Base-by-base conservation (phyloP, 1,140 invertebrate genomes). In the Carposina sasakii region DNA sequence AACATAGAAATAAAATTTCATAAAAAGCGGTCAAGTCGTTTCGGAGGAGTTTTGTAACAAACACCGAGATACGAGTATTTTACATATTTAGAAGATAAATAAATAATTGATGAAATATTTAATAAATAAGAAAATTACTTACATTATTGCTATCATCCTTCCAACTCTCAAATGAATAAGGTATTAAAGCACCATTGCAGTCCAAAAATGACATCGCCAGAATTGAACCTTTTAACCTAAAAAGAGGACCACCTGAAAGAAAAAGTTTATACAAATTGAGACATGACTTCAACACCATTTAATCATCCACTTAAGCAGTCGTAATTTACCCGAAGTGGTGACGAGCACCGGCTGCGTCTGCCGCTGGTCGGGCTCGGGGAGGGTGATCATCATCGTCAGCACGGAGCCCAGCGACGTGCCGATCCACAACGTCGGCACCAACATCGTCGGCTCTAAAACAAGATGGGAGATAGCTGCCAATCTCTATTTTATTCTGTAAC, bases 361-460 rank as follows among this genome's bases (percentile, higher is more conserved):
- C 70, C 96, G 87, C 64, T 95, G 92, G 66, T 92, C 91, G 51
- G 90, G 83, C 55, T 93, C 89, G 48, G 96, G 96, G 65, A 97
- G 89, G 73, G 90, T 94, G 63, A 98, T 91, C 75, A 93, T 91
- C 76, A 98, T 91, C 40, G 95, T 96, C 66, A 98, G 89, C 71
- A 98, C 94, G 36, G 96, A 98, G 61, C 97, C 97, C 64, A 96
- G 88, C 85, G 94, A 97, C 48, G 97, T 98, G 62, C 97, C 97
- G 63, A 98, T 92, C 97, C 96, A 99, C 57, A 98, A 85, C 60
- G 96, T 97, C 57, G 96, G 95, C 74, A 90, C 72, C 86, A 83
- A 87, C 84, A 79, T 86, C 84, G 85, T 85, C 3, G 91, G 90
- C 87, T 96, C 95, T 96, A 76, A 10, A 24, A 45, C 36, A 19